A percentile compares a stretch with the other conserved stretches of the same genome.
These are phyloP conservation scores for Dolomedes plantarius DNA, from an alignment of 2,888 invertebrate species.

Conservation along the genomic window DNA sequence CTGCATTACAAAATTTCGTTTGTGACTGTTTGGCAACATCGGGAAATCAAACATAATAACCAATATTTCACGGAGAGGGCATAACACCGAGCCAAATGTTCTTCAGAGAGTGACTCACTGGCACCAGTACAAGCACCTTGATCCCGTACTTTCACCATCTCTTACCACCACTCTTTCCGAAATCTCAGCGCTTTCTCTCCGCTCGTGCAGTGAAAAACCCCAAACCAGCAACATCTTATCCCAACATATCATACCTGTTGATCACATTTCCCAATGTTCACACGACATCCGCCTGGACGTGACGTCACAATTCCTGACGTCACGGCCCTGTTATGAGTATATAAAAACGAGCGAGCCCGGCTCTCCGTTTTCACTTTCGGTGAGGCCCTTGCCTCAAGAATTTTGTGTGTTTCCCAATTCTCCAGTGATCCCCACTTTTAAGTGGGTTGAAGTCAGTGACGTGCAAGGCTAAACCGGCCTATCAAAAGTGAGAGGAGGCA, in stretches of 20 bases:
- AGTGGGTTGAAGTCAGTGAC: slow-evolving; percentile 68
- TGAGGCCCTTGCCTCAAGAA: slow-evolving; percentile 33
- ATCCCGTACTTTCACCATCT: too few species aligned
- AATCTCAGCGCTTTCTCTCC: slow-evolving; percentile 22
- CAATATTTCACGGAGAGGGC: too few species aligned
- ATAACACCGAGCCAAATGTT: too few species aligned
- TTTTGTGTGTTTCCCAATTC: slow-evolving; percentile 10
- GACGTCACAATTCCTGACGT: slow-evolving; percentile 51
- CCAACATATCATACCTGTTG: slow-evolving; percentile 10
- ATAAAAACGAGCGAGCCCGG: slow-evolving; percentile 47
- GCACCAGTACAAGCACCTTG: too few species aligned
- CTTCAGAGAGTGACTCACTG: too few species aligned
- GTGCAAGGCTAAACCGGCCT: slow-evolving; percentile 64
- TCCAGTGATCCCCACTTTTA: slow-evolving; percentile 16
- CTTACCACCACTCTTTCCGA: neutral
- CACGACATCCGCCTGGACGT: slow-evolving; percentile 29
- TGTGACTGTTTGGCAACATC: too few species aligned
- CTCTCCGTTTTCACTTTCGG: slow-evolving; percentile 65
- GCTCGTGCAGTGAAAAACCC: neutral
- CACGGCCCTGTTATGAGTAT: slow-evolving; percentile 35
- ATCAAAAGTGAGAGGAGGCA: slow-evolving; percentile 55
- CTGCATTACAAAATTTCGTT: too few species aligned
- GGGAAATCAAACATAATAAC: too few species aligned
- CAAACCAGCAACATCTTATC: neutral
- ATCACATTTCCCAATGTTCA: slow-evolving; percentile 17